These are phyloP conservation scores for Drosophila eugracilis DNA, from an alignment of 1,140 invertebrate genomes.

Conservation along the genomic window DNA sequence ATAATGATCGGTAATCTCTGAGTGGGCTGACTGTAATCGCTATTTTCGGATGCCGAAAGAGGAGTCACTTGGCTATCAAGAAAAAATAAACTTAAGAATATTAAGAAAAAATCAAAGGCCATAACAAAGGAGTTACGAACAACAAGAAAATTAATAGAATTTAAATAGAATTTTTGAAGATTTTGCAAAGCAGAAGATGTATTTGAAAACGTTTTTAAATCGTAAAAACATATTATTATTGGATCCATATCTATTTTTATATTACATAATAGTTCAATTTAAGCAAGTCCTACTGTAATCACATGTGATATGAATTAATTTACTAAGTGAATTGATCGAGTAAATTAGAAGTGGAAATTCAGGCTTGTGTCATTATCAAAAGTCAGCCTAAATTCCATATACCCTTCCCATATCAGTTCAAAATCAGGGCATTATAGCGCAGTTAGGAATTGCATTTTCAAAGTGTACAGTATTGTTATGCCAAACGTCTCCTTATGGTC, in stretches of 20 bases:
- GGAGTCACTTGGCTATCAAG: background rate
- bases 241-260: no score
- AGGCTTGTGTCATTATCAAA: slow-evolving; percentile 1
- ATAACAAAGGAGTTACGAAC: no score
- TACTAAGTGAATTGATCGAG: background rate
- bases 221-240: no score
- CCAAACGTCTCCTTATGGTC: slow-evolving; percentile 3
- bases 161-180: no score
- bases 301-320: background rate
- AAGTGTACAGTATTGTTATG: slow-evolving; percentile 15
- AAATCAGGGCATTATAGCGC: background rate
- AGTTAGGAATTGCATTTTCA: background rate
- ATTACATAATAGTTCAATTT: background rate
- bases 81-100: background rate
- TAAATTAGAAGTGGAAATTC: background rate
- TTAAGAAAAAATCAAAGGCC: background rate
- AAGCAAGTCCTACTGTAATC: background rate
- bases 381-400: background rate
- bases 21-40: slow-evolving; percentile 27
- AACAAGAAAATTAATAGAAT: no score
- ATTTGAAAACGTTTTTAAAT: no score
- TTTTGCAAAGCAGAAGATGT: no score
- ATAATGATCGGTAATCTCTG: slow-evolving; percentile 21
- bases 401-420: background rate
- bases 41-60: slow-evolving; percentile 10